phyloP scores from a whole-genome alignment of 2,797 vertebrate genomes.

The Gallirallus australis region DNA sequence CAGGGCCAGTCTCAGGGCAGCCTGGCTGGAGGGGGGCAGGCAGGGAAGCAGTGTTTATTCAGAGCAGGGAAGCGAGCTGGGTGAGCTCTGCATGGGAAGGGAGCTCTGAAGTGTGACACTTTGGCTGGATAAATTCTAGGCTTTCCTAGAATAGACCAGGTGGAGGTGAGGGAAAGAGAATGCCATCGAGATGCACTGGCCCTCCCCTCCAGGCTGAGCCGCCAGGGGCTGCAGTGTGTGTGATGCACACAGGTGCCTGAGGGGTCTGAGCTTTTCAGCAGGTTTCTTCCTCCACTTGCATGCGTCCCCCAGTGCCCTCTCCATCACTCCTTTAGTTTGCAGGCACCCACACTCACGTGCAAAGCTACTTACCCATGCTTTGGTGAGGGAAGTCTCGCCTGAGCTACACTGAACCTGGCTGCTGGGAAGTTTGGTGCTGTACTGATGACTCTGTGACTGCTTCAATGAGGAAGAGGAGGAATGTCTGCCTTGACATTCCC shows the following conservation, averaged over 20 bases:
- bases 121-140: neutral
- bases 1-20: neutral
- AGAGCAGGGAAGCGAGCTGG: neutral
- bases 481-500: neutral
- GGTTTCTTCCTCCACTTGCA: neutral
- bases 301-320: neutral
- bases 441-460: neutral
- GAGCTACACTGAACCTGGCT: neutral
- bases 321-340: neutral
- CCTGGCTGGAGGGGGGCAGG: neutral
- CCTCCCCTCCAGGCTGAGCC: neutral
- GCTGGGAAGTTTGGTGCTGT: neutral
- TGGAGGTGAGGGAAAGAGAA: neutral
- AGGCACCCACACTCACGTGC: fast-evolving
- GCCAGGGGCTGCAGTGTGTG: neutral
- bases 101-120: neutral
- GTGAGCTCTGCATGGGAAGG: neutral
- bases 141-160: constrained; percentile 10
- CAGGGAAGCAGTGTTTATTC: neutral
- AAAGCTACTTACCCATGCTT: neutral
- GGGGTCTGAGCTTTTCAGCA: neutral
- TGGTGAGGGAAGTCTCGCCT: neutral
- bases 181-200: neutral
- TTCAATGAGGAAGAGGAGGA: neutral
- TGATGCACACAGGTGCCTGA: neutral